Conservation (phyloP, 2,797 vertebrate species). For the Borostomias antarcticus region DNA sequence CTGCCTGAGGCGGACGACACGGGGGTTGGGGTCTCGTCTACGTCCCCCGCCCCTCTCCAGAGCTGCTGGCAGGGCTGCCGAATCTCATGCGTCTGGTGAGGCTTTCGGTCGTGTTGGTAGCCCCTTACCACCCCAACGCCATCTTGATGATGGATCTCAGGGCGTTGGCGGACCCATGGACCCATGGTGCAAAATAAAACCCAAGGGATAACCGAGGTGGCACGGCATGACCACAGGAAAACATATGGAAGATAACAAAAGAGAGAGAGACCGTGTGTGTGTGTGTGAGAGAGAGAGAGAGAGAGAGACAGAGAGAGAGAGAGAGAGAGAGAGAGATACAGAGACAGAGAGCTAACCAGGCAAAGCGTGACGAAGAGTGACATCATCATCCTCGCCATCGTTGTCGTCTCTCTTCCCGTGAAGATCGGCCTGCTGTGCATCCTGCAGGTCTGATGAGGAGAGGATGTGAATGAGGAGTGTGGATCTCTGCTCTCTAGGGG, state of each 20-base stretch:
- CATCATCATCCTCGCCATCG: constrained; percentile 7
- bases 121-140: no score
- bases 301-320: background rate
- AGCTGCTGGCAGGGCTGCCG: no score
- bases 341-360: background rate
- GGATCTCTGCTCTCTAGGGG: background rate
- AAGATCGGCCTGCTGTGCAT: background rate
- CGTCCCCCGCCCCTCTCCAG: no score
- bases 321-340: background rate
- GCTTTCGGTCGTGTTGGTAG: no score
- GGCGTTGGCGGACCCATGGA: no score
- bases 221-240: background rate
- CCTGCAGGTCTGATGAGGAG: constrained; percentile 54
- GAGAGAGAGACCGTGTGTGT: no score
- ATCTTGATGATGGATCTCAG: no score
- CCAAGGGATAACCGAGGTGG: no score
- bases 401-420: constrained; percentile 14
- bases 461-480: background rate
- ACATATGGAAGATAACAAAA: background rate
- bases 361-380: background rate
- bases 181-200: no score
- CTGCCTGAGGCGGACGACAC: no score
- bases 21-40: no score
- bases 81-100: no score
- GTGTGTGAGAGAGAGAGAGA: background rate